Evolutionary conservation across 2,797 vertebrate genomes (phyloP).

Genomic region (Danio tinwini): DNA sequence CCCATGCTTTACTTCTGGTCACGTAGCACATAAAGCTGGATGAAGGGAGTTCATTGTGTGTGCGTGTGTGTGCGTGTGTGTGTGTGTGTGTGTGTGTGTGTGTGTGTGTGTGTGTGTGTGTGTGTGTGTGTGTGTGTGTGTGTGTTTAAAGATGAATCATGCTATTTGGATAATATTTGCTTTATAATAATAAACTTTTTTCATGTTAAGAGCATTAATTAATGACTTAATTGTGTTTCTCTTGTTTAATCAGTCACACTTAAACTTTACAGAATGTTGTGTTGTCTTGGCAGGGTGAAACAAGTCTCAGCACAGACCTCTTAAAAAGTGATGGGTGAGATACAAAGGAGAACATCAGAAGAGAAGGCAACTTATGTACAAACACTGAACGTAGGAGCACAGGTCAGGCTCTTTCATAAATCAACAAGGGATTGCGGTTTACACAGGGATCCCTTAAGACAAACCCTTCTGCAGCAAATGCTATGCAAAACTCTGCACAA

Average conservation of each 20-base stretch:
- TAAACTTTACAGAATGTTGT: constrained; percentile 55
- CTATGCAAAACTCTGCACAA: constrained; percentile 49
- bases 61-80: neutral
- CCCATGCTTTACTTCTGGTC: neutral
- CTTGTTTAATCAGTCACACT: constrained; percentile 10
- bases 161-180: neutral
- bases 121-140: neutral
- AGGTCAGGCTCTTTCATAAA: constrained; percentile 64
- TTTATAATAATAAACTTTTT: no score
- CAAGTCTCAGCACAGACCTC: constrained; percentile 71
- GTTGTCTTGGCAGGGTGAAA: constrained; percentile 61
- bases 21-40: neutral
- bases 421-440: constrained; percentile 53
- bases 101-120: neutral
- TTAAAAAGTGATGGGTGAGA: constrained; percentile 67
- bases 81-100: neutral
- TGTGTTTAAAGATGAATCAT: neutral
- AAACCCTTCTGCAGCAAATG: constrained; percentile 48
- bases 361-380: constrained; percentile 70
- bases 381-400: constrained; percentile 68
- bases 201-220: neutral
- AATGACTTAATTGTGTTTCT: neutral
- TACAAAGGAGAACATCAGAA: constrained; percentile 63
- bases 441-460: constrained; percentile 55
- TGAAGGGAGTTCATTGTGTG: neutral